These are phyloP conservation scores for Drepana falcataria DNA, from an alignment of 2,888 invertebrate species.

Conservation along the genomic window DNA sequence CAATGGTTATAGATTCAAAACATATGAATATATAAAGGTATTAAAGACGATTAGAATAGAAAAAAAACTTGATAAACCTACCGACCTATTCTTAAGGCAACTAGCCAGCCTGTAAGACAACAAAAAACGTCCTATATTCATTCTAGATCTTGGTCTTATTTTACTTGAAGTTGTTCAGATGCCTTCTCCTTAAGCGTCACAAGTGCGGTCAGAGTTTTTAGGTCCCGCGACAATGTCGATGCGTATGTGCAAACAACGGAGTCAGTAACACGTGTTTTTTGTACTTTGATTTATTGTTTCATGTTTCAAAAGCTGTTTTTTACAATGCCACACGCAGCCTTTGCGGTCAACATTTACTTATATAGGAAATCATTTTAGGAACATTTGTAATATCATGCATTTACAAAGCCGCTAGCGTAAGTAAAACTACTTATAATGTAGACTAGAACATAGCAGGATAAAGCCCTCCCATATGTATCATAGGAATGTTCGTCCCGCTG, in stretches of 20 bases:
- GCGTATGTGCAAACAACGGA: slow-evolving; percentile 66
- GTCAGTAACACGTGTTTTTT: slow-evolving; percentile 72
- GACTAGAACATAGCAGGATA: too few relatives aligned
- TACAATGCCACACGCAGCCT: slow-evolving; percentile 67
- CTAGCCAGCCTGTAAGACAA: background rate
- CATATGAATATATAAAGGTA: too few relatives aligned
- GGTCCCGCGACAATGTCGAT: slow-evolving; percentile 61
- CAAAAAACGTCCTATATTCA: background rate
- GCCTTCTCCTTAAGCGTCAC: slow-evolving; percentile 46
- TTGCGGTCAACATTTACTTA: slow-evolving; percentile 52
- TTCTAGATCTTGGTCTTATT: background rate
- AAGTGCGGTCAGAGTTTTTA: slow-evolving; percentile 43
- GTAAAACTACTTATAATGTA: too few relatives aligned
- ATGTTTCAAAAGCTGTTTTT: slow-evolving; percentile 66
- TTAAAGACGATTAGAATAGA: background rate
- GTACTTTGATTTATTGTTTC: slow-evolving; percentile 74
- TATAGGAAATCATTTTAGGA: background rate
- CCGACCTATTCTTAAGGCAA: background rate
- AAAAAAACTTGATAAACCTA: background rate
- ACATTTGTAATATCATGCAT: background rate
- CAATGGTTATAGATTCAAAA: too few relatives aligned
- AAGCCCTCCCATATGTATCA: too few relatives aligned
- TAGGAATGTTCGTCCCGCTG: too few relatives aligned
- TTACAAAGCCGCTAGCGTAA: too few relatives aligned
- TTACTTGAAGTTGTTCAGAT: slow-evolving; percentile 8